A percentile compares a stretch with the other conserved stretches of the same genome.
These are phyloP conservation scores for Athene noctua DNA, from an alignment of 2,113 vertebrate genomes.

Conservation along the genomic window DNA sequence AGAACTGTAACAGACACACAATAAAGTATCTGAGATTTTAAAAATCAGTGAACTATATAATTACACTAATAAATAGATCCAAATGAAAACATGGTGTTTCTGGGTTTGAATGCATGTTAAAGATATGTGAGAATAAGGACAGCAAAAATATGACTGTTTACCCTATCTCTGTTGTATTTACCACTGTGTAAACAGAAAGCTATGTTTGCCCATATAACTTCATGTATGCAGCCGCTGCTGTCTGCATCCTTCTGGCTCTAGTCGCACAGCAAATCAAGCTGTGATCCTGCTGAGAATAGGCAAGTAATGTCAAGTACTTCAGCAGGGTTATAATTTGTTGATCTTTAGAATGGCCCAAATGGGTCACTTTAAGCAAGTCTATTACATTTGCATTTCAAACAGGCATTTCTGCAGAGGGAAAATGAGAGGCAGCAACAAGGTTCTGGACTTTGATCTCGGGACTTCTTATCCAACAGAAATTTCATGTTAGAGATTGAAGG, in stretches of 20 bases:
- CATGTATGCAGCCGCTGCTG: not conserved
- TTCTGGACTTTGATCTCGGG: not conserved
- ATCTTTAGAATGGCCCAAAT: not conserved
- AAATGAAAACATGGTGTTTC: not conserved
- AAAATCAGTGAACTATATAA: not conserved
- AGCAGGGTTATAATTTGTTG: not conserved
- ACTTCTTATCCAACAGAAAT: not conserved
- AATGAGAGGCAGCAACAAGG: not conserved
- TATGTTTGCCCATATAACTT: not conserved
- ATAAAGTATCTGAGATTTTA: not conserved
- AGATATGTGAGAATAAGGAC: not conserved
- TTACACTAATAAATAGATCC: not conserved
- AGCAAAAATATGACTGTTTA: not conserved
- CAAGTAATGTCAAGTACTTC: not conserved
- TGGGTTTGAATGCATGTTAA: not conserved
- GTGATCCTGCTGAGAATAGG: not conserved
- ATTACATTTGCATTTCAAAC: not conserved
- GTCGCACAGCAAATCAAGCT: not conserved
- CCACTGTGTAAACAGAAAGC: not conserved
- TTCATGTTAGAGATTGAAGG: not conserved
- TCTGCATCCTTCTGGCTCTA: not conserved
- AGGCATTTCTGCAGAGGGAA: not conserved
- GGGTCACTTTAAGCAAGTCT: not conserved
- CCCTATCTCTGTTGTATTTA: not conserved
- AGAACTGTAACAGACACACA: not conserved